Conservation (phyloP, 2,888 invertebrate genomes). For the Brachylomia viminalis region DNA sequence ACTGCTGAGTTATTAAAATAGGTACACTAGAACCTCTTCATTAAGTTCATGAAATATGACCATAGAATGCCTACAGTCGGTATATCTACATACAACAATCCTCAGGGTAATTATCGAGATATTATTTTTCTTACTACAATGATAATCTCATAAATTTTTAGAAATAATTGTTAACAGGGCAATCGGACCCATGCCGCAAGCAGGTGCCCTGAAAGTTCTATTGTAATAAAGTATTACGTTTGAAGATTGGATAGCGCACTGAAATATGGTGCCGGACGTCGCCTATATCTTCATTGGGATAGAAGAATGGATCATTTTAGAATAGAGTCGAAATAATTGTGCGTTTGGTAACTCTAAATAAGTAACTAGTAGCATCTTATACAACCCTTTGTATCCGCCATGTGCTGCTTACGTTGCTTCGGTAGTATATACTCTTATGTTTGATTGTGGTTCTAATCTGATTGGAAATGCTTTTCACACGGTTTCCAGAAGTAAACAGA, state of each 20-base stretch:
- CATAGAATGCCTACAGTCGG: background rate
- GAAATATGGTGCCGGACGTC: constrained; percentile 39
- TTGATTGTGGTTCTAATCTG: background rate
- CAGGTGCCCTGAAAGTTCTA: constrained; percentile 27
- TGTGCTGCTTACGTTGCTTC: background rate
- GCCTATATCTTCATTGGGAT: constrained; percentile 13
- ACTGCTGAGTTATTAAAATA: constrained; percentile 37
- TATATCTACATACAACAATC: background rate
- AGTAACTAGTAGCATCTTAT: background rate
- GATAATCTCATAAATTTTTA: background rate
- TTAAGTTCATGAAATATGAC: constrained; percentile 10
- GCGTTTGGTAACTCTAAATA: background rate
- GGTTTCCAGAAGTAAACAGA: background rate
- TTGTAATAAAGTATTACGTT: constrained; percentile 50
- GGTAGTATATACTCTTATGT: too few relatives aligned
- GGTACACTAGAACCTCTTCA: constrained; percentile 22
- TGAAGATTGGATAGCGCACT: constrained; percentile 44
- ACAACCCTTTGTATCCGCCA: background rate
- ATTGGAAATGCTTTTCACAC: background rate
- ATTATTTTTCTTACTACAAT: background rate
- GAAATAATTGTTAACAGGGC: background rate
- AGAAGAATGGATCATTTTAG: constrained; percentile 31
- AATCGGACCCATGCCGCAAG: background rate
- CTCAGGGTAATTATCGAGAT: background rate
- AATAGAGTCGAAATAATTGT: constrained; percentile 17